phyloP scores from a whole-genome alignment of 1,140 invertebrate genomes.

The Arion vulgaris region DNA sequence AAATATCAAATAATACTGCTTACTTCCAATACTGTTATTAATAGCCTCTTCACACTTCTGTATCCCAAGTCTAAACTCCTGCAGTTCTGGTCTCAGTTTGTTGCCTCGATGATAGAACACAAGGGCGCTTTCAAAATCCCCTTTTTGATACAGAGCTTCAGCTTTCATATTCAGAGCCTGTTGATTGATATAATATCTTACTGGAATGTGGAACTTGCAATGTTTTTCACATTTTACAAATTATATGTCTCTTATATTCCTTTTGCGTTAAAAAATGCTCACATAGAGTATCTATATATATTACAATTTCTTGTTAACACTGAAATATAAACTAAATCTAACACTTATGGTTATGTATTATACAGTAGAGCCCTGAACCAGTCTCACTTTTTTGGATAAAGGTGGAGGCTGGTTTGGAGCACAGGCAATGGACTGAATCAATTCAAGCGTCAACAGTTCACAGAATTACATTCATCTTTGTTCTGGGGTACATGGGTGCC shows the following conservation, averaged over 20 bases:
- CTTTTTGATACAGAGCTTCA: conserved; percentile 91
- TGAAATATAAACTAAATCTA: too few relatives aligned
- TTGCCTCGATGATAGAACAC: conserved; percentile 92
- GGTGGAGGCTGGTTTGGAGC: too few relatives aligned
- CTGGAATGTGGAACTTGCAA: neutral
- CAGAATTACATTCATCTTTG: too few relatives aligned
- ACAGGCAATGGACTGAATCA: too few relatives aligned
- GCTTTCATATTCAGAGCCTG: conserved; percentile 91
- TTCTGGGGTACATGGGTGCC: too few relatives aligned
- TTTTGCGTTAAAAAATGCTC: too few relatives aligned
- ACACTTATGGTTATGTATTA: too few relatives aligned
- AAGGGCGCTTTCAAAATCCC: conserved; percentile 92
- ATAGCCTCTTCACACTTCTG: conserved; percentile 96
- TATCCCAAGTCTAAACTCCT: conserved; percentile 89
- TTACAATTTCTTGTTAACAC: too few relatives aligned
- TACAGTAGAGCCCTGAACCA: too few relatives aligned
- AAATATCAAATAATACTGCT: conserved; percentile 37
- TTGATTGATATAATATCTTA: conserved; percentile 76
- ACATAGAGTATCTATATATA: too few relatives aligned
- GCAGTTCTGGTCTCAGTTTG: conserved; percentile 86
- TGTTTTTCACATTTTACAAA: neutral
- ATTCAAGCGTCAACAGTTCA: too few relatives aligned
- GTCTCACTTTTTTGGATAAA: too few relatives aligned
- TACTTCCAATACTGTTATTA: conserved; percentile 89
- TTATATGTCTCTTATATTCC: neutral